Conservation (phyloP, 1,140 invertebrate species). For the Eriosoma lanigerum region DNA sequence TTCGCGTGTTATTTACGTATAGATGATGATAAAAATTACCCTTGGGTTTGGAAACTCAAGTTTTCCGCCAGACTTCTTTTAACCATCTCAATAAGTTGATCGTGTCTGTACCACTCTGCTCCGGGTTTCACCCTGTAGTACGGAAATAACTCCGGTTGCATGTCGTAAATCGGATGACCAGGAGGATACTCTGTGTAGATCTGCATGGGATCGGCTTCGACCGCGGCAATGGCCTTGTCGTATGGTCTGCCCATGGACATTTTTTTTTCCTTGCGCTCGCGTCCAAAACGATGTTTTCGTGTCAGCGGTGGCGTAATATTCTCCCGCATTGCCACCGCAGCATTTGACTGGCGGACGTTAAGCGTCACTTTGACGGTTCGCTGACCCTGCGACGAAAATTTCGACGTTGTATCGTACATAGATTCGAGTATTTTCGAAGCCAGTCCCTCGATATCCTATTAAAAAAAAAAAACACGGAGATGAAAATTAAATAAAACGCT, state of each 20-base stretch:
- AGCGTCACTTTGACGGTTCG: conserved; percentile 33
- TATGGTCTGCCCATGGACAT: not conserved
- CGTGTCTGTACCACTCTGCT: not conserved
- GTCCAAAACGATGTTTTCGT: not conserved
- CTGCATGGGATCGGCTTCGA: not conserved
- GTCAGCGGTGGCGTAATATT: not conserved
- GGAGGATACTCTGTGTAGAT: not conserved
- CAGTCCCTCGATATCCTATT: conserved; percentile 36
- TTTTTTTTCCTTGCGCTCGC: not conserved
- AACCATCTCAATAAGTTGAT: conserved; percentile 23
- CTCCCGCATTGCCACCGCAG: not conserved
- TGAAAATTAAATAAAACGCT: not conserved
- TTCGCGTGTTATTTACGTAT: not conserved
- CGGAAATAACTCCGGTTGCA: not conserved
- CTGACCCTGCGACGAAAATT: not conserved
- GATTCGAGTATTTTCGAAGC: conserved; percentile 44
- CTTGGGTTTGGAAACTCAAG: conserved; percentile 47
- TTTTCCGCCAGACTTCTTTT: conserved; percentile 41
- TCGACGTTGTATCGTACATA: conserved; percentile 37
- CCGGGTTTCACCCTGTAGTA: not conserved
- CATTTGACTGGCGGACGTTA: conserved; percentile 5
- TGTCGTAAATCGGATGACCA: not conserved
- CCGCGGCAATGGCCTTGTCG: not conserved
- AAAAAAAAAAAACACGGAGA: not conserved
- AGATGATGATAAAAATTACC: not conserved